These are phyloP conservation scores for Drosophila kurseongensis DNA, from an alignment of 1,140 invertebrate genomes.

Conservation along the genomic window DNA sequence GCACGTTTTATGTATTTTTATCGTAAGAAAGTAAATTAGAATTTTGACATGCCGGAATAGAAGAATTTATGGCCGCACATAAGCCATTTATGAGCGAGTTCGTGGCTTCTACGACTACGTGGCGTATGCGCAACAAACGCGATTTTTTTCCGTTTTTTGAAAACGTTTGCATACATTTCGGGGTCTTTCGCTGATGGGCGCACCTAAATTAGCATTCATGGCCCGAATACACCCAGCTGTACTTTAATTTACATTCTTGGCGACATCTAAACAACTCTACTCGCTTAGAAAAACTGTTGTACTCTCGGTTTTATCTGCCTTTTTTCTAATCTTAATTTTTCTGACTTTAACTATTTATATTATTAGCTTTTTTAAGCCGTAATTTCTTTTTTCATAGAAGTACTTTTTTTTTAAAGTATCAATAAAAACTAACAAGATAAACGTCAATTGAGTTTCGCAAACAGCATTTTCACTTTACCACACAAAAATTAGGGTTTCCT, in stretches of 20 bases:
- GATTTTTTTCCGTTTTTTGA: constrained; percentile 37
- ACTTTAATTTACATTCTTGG: constrained; percentile 32
- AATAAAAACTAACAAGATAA: not conserved
- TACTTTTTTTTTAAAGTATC: no score
- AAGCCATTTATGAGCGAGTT: constrained; percentile 12
- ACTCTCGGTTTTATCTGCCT: no score
- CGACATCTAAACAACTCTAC: constrained; percentile 1
- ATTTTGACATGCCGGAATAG: constrained; percentile 50
- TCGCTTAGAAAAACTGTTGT: not conserved
- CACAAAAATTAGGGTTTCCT: not conserved
- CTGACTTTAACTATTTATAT: not conserved
- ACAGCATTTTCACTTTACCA: constrained; percentile 1
- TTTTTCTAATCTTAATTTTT: no score
- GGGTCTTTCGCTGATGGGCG: not conserved
- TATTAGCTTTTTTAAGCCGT: not conserved
- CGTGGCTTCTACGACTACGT: no score
- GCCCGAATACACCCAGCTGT: constrained; percentile 7
- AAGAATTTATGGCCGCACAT: constrained; percentile 49
- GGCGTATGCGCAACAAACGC: constrained; percentile 45
- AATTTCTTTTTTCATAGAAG: no score
- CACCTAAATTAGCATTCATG: constrained; percentile 37
- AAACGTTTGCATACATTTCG: constrained; percentile 41
- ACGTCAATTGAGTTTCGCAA: constrained; percentile 2
- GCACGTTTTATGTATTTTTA: not conserved
- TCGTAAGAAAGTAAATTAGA: constrained; percentile 61